These are phyloP conservation scores for Montipora capricornis DNA, from an alignment of 64 coral and sea anemone species.

Conservation along the genomic window DNA sequence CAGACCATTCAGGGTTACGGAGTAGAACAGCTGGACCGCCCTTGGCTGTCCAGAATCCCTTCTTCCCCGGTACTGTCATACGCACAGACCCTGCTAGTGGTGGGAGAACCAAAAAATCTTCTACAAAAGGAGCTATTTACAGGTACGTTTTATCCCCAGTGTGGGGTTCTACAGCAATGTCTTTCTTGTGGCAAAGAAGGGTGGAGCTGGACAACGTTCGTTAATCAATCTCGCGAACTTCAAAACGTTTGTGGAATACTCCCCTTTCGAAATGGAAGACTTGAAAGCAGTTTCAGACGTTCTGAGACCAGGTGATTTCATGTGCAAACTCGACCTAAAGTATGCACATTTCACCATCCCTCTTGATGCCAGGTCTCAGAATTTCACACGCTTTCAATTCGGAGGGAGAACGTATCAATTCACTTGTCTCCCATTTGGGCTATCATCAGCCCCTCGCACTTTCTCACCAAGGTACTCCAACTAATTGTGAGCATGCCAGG, in stretches of 20 bases:
- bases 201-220: background rate
- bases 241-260: background rate
- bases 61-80: background rate
- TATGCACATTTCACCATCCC: background rate
- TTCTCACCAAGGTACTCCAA: conserved; percentile 55
- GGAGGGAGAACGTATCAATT: conserved; percentile 9
- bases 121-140: background rate
- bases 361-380: background rate
- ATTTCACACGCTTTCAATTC: conserved; percentile 18
- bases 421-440: conserved; percentile 52
- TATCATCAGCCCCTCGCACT: conserved; percentile 9
- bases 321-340: conserved; percentile 16
- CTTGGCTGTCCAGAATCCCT: background rate
- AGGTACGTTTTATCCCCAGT: background rate
- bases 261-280: too few species aligned
- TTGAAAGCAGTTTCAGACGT: background rate
- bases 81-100: background rate
- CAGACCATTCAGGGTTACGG: background rate
- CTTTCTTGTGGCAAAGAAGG: conserved; percentile 3
- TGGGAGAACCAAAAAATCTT: background rate
- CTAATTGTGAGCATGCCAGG: background rate
- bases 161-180: background rate
- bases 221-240: background rate
- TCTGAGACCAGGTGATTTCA: conserved; percentile 3
- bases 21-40: background rate